Evolutionary conservation across 2,888 invertebrate genomes (phyloP).

Genomic region (Aspidapion aeneum): DNA sequence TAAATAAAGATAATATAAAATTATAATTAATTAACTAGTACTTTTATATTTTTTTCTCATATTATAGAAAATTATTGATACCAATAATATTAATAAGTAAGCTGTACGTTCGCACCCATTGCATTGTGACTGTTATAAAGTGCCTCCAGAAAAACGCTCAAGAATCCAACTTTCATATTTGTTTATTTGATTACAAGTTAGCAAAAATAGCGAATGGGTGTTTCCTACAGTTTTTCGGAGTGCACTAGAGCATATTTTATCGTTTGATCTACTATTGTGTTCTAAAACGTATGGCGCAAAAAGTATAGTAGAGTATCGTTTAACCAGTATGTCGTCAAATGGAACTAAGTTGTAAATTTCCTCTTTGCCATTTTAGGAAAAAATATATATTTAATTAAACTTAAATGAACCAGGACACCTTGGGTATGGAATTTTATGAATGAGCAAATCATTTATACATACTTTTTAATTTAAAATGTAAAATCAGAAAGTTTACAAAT

Average conservation of each 20-base stretch:
- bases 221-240: constrained; percentile 14
- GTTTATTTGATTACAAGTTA: neutral
- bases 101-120: neutral
- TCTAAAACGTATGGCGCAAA: neutral
- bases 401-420: too few relatives aligned
- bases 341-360: too few relatives aligned
- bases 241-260: neutral
- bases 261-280: neutral
- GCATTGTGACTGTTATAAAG: neutral
- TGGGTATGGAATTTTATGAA: too few relatives aligned
- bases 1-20: too few relatives aligned
- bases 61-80: too few relatives aligned
- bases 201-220: neutral
- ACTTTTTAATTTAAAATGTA: neutral
- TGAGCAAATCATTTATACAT: too few relatives aligned
- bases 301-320: too few relatives aligned
- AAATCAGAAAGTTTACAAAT: neutral
- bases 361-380: too few relatives aligned
- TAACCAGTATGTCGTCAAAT: too few relatives aligned
- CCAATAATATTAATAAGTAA: neutral
- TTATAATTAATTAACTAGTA: too few relatives aligned
- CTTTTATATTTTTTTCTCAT: too few relatives aligned
- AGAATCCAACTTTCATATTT: neutral
- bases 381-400: too few relatives aligned
- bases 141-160: neutral